Evolutionary conservation across 2,888 invertebrate species (phyloP).

Genomic region (Athalia circularis): DNA sequence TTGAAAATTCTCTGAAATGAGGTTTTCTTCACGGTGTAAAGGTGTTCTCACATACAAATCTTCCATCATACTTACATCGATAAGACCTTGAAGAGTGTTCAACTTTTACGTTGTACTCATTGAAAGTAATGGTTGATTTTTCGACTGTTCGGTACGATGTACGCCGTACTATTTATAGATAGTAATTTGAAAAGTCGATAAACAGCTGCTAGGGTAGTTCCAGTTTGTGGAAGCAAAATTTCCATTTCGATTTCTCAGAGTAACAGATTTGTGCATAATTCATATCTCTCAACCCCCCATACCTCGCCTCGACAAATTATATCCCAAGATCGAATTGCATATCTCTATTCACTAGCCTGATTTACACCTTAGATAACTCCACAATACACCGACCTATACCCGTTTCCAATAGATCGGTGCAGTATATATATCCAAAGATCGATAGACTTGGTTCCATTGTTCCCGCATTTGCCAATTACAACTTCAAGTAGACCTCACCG

Average conservation of each 20-base stretch:
- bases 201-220: not conserved
- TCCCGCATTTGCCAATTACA: slow-evolving; percentile 43
- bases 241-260: slow-evolving; percentile 17
- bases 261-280: slow-evolving; percentile 41
- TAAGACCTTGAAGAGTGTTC: slow-evolving; percentile 7
- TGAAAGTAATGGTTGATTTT: slow-evolving; percentile 4
- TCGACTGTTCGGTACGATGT: not conserved
- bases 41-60: not conserved
- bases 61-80: not conserved
- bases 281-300: slow-evolving; percentile 1
- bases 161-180: too few relatives aligned
- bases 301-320: slow-evolving; percentile 11
- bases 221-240: not conserved
- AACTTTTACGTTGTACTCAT: not conserved
- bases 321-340: slow-evolving; percentile 40
- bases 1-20: slow-evolving; percentile 1
- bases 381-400: slow-evolving; percentile 30
- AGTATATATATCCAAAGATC: slow-evolving; percentile 21
- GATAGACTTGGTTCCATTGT: slow-evolving; percentile 43
- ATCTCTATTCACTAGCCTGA: slow-evolving; percentile 40
- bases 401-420: slow-evolving; percentile 25
- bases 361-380: slow-evolving; percentile 43
- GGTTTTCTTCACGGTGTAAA: not conserved
- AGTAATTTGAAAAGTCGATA: not conserved
- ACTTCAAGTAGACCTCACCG: slow-evolving; percentile 36